phyloP scores from a whole-genome alignment of 2,888 invertebrate species.

The Drosophila nr. fundita region DNA sequence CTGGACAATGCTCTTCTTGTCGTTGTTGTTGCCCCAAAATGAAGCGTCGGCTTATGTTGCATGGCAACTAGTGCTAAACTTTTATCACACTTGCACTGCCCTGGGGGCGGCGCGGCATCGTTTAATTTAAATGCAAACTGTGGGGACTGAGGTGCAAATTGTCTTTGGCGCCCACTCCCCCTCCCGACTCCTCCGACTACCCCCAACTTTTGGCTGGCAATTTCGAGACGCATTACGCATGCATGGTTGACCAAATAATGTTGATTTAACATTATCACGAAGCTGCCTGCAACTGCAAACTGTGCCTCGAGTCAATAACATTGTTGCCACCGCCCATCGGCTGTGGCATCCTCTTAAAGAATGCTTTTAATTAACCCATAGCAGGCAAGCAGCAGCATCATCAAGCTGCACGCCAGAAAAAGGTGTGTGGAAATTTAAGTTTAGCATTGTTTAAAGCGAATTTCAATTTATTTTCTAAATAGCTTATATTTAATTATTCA shows the following conservation, averaged over 20 bases:
- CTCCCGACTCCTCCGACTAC: not conserved
- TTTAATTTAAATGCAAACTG: slow-evolving; percentile 79
- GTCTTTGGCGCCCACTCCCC: slow-evolving; percentile 51
- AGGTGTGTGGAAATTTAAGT: not conserved
- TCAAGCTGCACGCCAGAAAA: not conserved
- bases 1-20: slow-evolving; percentile 48
- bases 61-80: slow-evolving; percentile 67
- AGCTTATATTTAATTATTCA: not conserved
- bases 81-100: slow-evolving; percentile 59
- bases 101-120: slow-evolving; percentile 26
- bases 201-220: slow-evolving; percentile 45
- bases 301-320: slow-evolving; percentile 46
- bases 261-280: slow-evolving; percentile 83
- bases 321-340: slow-evolving; percentile 16
- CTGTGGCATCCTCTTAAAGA: slow-evolving; percentile 9
- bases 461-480: not conserved
- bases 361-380: not conserved
- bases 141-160: slow-evolving; percentile 63
- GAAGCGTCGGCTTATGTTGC: slow-evolving; percentile 22
- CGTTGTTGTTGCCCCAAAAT: slow-evolving; percentile 21
- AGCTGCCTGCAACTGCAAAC: slow-evolving; percentile 28
- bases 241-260: slow-evolving; percentile 84
- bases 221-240: slow-evolving; percentile 81
- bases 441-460: not conserved
- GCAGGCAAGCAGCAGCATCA: not conserved